A percentile compares a stretch with the other conserved stretches of the same genome.
phyloP scores from a whole-genome alignment of 2,888 invertebrate species.

The Herminia tarsipennalis region DNA sequence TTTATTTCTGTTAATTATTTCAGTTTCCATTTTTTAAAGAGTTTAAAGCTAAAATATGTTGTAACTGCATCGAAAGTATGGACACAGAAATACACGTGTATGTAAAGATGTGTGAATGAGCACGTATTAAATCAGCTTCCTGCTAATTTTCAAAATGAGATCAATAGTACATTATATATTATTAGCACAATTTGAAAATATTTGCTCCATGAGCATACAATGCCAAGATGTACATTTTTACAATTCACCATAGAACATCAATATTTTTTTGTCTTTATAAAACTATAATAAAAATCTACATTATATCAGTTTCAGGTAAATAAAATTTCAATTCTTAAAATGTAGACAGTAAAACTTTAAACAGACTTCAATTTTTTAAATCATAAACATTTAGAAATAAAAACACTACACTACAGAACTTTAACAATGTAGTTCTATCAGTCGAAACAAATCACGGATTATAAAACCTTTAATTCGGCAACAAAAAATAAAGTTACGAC shows the following conservation, averaged over 20 bases:
- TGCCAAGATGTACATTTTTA: conserved; percentile 46
- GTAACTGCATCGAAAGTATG: conserved; percentile 20
- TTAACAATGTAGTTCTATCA: conserved; percentile 46
- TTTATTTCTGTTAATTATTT: conserved; percentile 47
- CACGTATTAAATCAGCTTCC: conserved; percentile 40
- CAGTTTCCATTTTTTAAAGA: conserved; percentile 46
- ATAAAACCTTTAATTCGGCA: conserved; percentile 34
- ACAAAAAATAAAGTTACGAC: conserved; percentile 40
- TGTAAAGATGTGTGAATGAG: conserved; percentile 41
- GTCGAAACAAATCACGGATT: conserved; percentile 42
- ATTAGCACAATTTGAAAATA: conserved; percentile 51
- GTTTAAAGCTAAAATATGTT: conserved; percentile 39
- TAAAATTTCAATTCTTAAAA: conserved; percentile 38
- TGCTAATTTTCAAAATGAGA: conserved; percentile 65
- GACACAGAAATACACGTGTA: conserved; percentile 53
- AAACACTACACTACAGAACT: conserved; percentile 35
- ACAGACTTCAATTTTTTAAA: conserved; percentile 33
- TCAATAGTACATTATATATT: conserved; percentile 59
- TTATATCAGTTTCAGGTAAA: conserved; percentile 36
- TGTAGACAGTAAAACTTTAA: conserved; percentile 22
- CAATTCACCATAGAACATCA: conserved; percentile 54
- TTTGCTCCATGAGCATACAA: conserved; percentile 64
- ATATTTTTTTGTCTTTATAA: conserved; percentile 49
- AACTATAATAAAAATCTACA: conserved; percentile 47
- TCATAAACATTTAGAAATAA: conserved; percentile 34